Evolutionary conservation across 2,113 vertebrate genomes (phyloP).

Genomic region (Tenrec ecaudatus): DNA sequence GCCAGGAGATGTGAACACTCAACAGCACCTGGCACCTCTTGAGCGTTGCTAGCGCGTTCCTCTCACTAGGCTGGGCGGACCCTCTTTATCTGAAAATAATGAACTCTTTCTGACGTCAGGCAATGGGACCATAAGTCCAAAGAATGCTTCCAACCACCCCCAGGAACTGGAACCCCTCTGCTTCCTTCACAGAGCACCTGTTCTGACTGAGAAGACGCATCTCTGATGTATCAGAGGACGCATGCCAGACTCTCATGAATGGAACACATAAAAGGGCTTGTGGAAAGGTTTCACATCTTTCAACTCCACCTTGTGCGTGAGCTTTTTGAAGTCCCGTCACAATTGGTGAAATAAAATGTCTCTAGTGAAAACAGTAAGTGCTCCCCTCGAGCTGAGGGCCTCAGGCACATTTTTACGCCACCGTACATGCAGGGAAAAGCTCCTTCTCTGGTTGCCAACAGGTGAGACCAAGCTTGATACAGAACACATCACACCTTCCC

Average conservation of each 20-base stretch:
- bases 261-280: neutral
- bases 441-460: neutral
- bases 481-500: neutral
- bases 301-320: too few relatives aligned
- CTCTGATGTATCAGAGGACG: neutral
- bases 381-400: neutral
- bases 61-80: neutral
- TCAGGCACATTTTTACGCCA: neutral
- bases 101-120: constrained; percentile 21
- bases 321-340: too few relatives aligned
- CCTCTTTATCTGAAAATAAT: constrained; percentile 1
- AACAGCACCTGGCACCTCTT: neutral
- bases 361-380: neutral
- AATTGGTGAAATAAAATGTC: constrained; percentile 36
- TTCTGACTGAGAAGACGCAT: neutral
- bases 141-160: neutral
- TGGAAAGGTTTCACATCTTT: too few relatives aligned
- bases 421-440: neutral
- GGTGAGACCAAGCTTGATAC: neutral
- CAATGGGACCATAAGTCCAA: constrained; percentile 4
- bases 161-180: constrained; percentile 16
- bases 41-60: neutral
- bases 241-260: neutral
- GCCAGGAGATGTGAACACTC: neutral
- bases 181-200: neutral